These are phyloP conservation scores for Parauchenoglanis punctatus DNA, from an alignment of 2,797 vertebrate species.

Conservation along the genomic window DNA sequence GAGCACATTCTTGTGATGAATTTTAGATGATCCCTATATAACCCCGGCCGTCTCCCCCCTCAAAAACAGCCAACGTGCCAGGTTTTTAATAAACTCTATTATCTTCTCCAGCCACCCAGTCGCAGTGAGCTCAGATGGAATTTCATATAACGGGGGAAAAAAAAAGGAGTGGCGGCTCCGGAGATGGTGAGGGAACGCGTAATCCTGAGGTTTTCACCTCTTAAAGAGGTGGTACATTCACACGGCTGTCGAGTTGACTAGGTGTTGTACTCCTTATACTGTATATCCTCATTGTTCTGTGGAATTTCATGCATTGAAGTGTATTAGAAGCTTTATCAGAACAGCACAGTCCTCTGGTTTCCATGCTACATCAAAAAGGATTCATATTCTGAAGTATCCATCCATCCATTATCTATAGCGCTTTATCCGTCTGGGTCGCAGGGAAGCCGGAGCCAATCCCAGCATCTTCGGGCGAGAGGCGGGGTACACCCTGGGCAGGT, in stretches of 20 bases:
- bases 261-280: not conserved
- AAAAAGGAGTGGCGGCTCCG: conserved; percentile 26
- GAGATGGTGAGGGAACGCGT: conserved; percentile 52
- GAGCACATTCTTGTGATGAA: conserved; percentile 80
- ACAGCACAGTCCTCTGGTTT: not conserved
- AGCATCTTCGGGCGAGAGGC: too few relatives aligned
- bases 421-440: too few relatives aligned
- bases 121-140: conserved; percentile 62
- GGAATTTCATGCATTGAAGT: too few relatives aligned
- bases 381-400: not conserved
- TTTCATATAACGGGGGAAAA: conserved; percentile 60
- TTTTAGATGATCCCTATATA: conserved; percentile 81
- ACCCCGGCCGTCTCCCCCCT: conserved; percentile 65
- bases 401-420: too few relatives aligned
- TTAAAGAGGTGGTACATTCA: conserved; percentile 40
- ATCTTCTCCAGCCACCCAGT: conserved; percentile 66
- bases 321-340: not conserved
- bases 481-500: too few relatives aligned
- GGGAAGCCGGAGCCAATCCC: too few relatives aligned
- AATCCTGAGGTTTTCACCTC: conserved; percentile 71
- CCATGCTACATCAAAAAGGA: not conserved
- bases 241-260: not conserved
- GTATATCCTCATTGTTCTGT: not conserved
- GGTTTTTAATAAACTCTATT: conserved; percentile 79
- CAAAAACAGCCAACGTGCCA: conserved; percentile 60